Conservation (phyloP, 2,113 vertebrate species). For the Clarias magur region DNA sequence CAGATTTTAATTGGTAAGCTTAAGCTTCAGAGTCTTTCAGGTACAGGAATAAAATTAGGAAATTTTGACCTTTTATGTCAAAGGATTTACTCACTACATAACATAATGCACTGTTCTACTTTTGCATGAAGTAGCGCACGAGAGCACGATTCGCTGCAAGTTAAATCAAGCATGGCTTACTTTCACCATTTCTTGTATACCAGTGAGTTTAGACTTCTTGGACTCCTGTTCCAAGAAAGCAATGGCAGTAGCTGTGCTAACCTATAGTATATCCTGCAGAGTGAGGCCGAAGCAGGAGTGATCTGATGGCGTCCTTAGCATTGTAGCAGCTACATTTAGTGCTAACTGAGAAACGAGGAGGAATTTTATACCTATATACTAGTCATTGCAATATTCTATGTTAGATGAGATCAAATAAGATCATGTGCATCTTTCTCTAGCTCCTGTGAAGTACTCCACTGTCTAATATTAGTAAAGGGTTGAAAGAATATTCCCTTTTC, state of each 20-base stretch:
- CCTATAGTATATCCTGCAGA: not conserved
- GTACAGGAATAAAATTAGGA: not conserved
- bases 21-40: not conserved
- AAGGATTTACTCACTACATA: not conserved
- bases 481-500: not conserved
- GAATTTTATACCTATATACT: not conserved
- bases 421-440: not conserved
- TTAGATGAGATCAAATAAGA: not conserved
- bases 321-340: not conserved
- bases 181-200: not conserved
- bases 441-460: not conserved
- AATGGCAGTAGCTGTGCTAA: not conserved
- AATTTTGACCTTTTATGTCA: not conserved
- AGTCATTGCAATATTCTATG: not conserved
- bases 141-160: not conserved
- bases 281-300: not conserved
- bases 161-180: not conserved
- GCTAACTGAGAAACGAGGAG: not conserved
- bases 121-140: too few relatives aligned
- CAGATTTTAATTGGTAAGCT: conserved; percentile 89
- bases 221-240: not conserved
- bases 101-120: not conserved
- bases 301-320: not conserved
- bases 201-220: not conserved
- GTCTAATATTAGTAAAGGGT: not conserved